Conservation (phyloP, 2,797 vertebrate genomes). For the Novumbra hubbsi region DNA sequence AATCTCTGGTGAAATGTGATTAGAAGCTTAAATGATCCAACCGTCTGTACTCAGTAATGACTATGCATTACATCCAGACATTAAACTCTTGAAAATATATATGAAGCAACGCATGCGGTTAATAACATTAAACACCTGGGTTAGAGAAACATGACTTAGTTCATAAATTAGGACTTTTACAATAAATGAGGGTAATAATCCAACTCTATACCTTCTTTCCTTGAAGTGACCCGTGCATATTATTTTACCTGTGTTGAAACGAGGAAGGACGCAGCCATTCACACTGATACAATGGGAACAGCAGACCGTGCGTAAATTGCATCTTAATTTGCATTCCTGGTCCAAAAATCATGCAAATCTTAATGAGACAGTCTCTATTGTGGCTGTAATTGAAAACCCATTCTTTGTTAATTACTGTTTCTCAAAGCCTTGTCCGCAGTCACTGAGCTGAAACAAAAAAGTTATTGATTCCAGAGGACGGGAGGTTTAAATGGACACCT, state of each 20-base stretch:
- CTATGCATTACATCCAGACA: slow-evolving; percentile 33
- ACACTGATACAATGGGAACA: slow-evolving; percentile 72
- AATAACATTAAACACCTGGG: slow-evolving; percentile 11
- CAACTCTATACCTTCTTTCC: slow-evolving; percentile 47
- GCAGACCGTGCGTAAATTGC: slow-evolving; percentile 77
- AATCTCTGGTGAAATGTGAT: slow-evolving; percentile 3
- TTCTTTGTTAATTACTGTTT: slow-evolving; percentile 76
- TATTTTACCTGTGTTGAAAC: slow-evolving; percentile 78
- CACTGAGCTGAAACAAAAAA: slow-evolving; percentile 73
- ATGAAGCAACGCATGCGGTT: slow-evolving; percentile 21
- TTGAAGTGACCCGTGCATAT: slow-evolving; percentile 77
- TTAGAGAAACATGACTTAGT: slow-evolving; percentile 34
- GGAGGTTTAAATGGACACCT: slow-evolving; percentile 52
- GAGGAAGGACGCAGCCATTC: slow-evolving; percentile 67
- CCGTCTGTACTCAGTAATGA: slow-evolving; percentile 31
- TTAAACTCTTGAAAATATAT: slow-evolving; percentile 33
- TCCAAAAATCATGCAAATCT: slow-evolving; percentile 77
- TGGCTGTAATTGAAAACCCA: slow-evolving; percentile 76
- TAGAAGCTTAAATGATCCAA: slow-evolving; percentile 10
- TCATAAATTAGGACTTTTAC: slow-evolving; percentile 24
- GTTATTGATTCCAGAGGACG: slow-evolving; percentile 65
- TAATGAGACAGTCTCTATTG: slow-evolving; percentile 80
- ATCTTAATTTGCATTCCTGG: slow-evolving; percentile 78
- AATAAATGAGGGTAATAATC: slow-evolving; percentile 53
- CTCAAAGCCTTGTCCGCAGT: slow-evolving; percentile 70